phyloP scores from a whole-genome alignment of 2,113 vertebrate genomes.

The Lagopus muta region DNA sequence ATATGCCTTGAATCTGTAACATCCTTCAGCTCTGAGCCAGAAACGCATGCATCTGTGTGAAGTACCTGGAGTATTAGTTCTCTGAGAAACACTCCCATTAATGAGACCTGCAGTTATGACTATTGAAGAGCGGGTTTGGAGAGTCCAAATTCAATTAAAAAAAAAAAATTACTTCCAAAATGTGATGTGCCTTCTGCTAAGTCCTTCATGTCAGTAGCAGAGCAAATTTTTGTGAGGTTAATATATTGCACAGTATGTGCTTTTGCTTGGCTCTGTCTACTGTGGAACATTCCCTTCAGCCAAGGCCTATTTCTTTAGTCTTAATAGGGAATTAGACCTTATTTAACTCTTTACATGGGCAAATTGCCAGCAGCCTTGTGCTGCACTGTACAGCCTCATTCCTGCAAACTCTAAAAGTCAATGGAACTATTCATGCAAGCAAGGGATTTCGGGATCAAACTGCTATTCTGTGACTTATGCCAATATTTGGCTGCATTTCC shows the following conservation, averaged over 20 bases:
- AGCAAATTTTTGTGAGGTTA: conserved; percentile 17
- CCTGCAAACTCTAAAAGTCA: conserved; percentile 41
- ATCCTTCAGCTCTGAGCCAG: not conserved
- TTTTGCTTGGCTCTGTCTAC: conserved; percentile 41
- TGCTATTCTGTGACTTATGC: conserved; percentile 44
- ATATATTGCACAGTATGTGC: not conserved
- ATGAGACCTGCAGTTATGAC: conserved; percentile 28
- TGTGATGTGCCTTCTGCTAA: conserved; percentile 6
- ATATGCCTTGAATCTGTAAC: conserved; percentile 12
- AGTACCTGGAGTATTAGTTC: conserved; percentile 30
- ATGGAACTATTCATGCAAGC: conserved; percentile 49
- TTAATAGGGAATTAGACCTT: conserved; percentile 49
- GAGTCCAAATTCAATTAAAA: conserved; percentile 17
- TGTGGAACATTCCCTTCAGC: conserved; percentile 37
- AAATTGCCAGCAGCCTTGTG: conserved; percentile 10
- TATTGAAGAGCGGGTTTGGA: conserved; percentile 32
- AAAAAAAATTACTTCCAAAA: not conserved
- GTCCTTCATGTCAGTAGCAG: not conserved
- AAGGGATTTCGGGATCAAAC: conserved; percentile 62
- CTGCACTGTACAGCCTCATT: not conserved
- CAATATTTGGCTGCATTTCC: conserved; percentile 51
- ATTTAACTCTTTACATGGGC: conserved; percentile 34
- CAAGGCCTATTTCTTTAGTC: conserved; percentile 36
- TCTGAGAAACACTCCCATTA: conserved; percentile 17
- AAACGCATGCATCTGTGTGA: not conserved